These are phyloP conservation scores for Nebria brevicollis DNA, from an alignment of 2,888 invertebrate genomes.

Conservation along the genomic window DNA sequence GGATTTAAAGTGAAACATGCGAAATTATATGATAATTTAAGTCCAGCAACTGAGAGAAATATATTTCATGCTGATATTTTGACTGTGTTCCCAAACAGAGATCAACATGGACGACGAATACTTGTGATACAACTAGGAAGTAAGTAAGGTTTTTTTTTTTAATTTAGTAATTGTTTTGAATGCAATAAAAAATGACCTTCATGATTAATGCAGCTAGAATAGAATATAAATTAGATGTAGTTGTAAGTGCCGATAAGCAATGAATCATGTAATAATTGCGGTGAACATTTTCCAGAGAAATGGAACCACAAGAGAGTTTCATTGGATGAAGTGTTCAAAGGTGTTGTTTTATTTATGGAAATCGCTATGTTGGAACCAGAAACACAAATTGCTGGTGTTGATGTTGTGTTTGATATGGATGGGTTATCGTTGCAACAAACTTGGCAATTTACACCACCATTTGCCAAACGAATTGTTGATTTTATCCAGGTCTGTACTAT, in stretches of 20 bases:
- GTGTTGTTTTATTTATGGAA: slow-evolving; percentile 81
- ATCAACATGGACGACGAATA: slow-evolving; percentile 81
- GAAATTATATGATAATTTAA: slow-evolving; percentile 76
- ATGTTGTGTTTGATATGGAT: slow-evolving; percentile 88
- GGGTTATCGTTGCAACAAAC: slow-evolving; percentile 83
- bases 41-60: slow-evolving; percentile 79
- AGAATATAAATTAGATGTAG: too few relatives aligned
- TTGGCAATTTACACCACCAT: slow-evolving; percentile 86
- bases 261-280: neutral
- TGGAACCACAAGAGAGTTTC: slow-evolving; percentile 85
- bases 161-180: neutral
- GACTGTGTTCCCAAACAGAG: slow-evolving; percentile 81
- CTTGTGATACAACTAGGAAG: slow-evolving; percentile 84
- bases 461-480: slow-evolving; percentile 86
- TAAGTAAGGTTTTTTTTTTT: slow-evolving; percentile 62
- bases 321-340: slow-evolving; percentile 85
- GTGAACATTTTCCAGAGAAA: slow-evolving; percentile 67
- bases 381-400: slow-evolving; percentile 79
- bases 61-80: slow-evolving; percentile 82
- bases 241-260: too few relatives aligned
- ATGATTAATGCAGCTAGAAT: too few relatives aligned
- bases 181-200: too few relatives aligned
- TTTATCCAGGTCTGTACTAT: slow-evolving; percentile 75
- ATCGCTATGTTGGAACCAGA: slow-evolving; percentile 84
- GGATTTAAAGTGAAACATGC: slow-evolving; percentile 82